Conservation (phyloP, 92 coral and sea anemone genomes). For the Plumapathes pennacea region DNA sequence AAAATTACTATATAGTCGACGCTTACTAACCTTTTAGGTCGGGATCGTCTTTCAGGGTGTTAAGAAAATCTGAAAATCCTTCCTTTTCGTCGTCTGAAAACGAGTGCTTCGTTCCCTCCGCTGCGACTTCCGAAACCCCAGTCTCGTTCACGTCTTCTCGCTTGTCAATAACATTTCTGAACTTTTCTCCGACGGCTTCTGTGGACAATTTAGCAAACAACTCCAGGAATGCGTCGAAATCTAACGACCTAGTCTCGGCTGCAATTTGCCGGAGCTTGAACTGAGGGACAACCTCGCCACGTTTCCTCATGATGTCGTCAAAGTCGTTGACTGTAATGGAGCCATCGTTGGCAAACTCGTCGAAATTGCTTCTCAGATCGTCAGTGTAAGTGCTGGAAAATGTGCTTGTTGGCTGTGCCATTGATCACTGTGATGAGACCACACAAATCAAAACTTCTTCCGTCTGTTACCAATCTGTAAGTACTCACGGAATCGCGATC, state of each 20-base stretch:
- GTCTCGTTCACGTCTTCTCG: slow-evolving; percentile 68
- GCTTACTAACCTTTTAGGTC: slow-evolving; percentile 68
- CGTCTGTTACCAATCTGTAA: too few relatives aligned
- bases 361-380: slow-evolving; percentile 79
- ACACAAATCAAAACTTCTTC: too few relatives aligned
- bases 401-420: slow-evolving; percentile 64
- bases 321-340: slow-evolving; percentile 58
- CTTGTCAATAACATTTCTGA: slow-evolving; percentile 73
- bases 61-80: slow-evolving; percentile 90
- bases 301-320: slow-evolving; percentile 77
- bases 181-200: slow-evolving; percentile 81
- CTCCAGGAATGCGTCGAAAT: slow-evolving; percentile 69
- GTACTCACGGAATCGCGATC: too few relatives aligned
- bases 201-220: slow-evolving; percentile 73
- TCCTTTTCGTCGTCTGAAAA: slow-evolving; percentile 85
- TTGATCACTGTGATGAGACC: neutral
- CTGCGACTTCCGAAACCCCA: slow-evolving; percentile 69
- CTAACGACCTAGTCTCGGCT: slow-evolving; percentile 59
- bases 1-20: too few relatives aligned
- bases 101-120: slow-evolving; percentile 92
- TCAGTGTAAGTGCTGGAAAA: slow-evolving; percentile 69
- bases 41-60: slow-evolving; percentile 79
- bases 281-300: slow-evolving; percentile 85
- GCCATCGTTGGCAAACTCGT: slow-evolving; percentile 67
- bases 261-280: slow-evolving; percentile 75